A percentile compares a stretch with the other conserved stretches of the same genome.
These are phyloP conservation scores for Caenorhabditis zanzibari DNA, from an alignment of 2,888 invertebrate genomes.

Conservation along the genomic window DNA sequence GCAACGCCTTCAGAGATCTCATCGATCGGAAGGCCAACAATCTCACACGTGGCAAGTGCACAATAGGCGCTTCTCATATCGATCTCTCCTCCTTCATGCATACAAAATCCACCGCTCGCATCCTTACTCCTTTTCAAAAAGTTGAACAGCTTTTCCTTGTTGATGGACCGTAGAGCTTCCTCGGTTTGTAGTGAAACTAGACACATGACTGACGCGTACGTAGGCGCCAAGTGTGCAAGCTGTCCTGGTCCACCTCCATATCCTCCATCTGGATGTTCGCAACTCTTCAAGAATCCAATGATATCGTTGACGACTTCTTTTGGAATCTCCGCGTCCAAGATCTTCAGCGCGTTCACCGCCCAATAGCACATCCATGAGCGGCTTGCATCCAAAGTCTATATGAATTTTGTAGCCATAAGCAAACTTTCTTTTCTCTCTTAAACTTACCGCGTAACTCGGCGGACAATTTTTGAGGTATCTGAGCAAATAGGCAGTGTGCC, in stretches of 20 bases:
- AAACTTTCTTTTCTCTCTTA: background rate
- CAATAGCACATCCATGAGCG: conserved; percentile 98
- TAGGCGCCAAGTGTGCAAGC: conserved; percentile 94
- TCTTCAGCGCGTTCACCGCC: conserved; percentile 93
- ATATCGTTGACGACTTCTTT: conserved; percentile 59
- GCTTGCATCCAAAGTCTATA: conserved; percentile 91
- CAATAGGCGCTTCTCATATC: conserved; percentile 91
- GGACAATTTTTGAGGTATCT: conserved; percentile 58
- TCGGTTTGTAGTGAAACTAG: conserved; percentile 93
- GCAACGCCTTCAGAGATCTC: conserved; percentile 91
- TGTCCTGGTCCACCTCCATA: conserved; percentile 93
- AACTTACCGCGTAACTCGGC: conserved; percentile 60
- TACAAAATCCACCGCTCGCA: conserved; percentile 90
- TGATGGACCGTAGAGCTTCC: conserved; percentile 92
- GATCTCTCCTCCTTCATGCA: conserved; percentile 93
- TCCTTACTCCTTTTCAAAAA: conserved; percentile 83
- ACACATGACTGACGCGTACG: conserved; percentile 96
- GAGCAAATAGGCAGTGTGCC: conserved; percentile 64
- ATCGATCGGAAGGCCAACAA: conserved; percentile 89
- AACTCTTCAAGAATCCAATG: conserved; percentile 81
- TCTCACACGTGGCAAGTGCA: conserved; percentile 92
- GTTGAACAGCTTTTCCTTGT: conserved; percentile 86
- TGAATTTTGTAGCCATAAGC: conserved; percentile 1
- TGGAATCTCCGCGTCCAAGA: conserved; percentile 87
- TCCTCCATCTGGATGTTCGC: conserved; percentile 78